Evolutionary conservation across 2,113 vertebrate genomes (phyloP).

Genomic region (Ictalurus punctatus): DNA sequence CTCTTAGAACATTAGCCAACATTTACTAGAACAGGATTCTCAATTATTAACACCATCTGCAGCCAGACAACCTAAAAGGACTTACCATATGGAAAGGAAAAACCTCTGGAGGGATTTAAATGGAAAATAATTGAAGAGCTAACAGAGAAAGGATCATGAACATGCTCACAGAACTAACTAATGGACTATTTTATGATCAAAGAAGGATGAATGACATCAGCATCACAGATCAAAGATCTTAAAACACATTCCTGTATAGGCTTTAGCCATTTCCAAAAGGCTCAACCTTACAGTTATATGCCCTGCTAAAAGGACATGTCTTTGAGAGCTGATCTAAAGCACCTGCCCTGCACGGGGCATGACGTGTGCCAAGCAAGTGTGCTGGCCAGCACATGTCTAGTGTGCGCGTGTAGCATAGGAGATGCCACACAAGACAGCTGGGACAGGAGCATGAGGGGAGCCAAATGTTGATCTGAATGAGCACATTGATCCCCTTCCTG

Average conservation of each 20-base stretch:
- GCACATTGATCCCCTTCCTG: constrained; percentile 42
- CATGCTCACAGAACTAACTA: background rate
- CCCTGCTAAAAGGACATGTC: background rate
- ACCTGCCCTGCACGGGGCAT: constrained; percentile 60
- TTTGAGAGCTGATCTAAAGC: constrained; percentile 56
- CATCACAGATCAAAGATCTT: background rate
- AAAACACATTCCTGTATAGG: background rate
- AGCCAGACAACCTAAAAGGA: constrained; percentile 5
- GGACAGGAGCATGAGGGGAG: background rate
- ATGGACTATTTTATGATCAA: constrained; percentile 25
- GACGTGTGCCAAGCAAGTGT: constrained; percentile 57
- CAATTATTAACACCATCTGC: constrained; percentile 42
- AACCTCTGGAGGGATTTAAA: constrained; percentile 27
- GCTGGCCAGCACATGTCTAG: constrained; percentile 10
- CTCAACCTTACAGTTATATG: background rate
- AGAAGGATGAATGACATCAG: background rate
- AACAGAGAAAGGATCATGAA: background rate
- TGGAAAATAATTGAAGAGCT: constrained; percentile 27
- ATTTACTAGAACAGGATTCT: constrained; percentile 32
- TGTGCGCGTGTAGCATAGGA: constrained; percentile 14
- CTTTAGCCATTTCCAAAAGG: background rate
- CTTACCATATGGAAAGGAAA: constrained; percentile 7
- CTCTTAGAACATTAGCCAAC: constrained; percentile 19
- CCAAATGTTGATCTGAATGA: constrained; percentile 35
- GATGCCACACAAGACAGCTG: constrained; percentile 45